These are phyloP conservation scores for Coturnix japonica DNA, from an alignment of 2,113 vertebrate genomes.

Conservation along the genomic window DNA sequence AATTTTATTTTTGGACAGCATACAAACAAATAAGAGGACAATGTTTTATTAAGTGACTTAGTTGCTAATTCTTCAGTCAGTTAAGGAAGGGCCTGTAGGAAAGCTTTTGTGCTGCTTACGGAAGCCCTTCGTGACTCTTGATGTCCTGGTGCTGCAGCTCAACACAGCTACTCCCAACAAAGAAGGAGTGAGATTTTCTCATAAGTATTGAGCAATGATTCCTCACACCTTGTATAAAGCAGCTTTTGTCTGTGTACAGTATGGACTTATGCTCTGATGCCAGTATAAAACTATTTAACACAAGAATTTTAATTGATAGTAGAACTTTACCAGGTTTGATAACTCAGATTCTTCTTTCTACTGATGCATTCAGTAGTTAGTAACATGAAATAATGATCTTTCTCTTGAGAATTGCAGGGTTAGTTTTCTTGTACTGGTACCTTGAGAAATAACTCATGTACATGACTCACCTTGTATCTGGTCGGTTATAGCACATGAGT, in stretches of 20 bases:
- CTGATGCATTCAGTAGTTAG: background rate
- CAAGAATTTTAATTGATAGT: background rate
- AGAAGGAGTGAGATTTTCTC: background rate
- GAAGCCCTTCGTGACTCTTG: background rate
- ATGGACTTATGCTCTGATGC: background rate
- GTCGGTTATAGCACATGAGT: background rate
- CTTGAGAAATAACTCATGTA: background rate
- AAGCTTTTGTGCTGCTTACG: background rate
- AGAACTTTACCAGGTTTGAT: background rate
- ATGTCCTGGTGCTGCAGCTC: background rate
- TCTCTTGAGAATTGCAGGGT: background rate
- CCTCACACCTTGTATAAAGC: background rate
- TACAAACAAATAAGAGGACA: background rate
- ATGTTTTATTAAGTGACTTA: background rate
- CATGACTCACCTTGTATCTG: slow-evolving; percentile 14
- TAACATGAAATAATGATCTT: background rate
- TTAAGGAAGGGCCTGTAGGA: background rate
- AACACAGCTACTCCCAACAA: background rate
- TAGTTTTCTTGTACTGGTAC: background rate
- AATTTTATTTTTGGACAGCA: background rate
- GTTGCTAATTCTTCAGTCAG: background rate
- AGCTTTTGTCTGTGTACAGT: background rate
- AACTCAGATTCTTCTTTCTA: background rate
- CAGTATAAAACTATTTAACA: background rate
- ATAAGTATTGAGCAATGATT: background rate